A percentile compares a stretch with the other conserved stretches of the same genome.
phyloP scores from a whole-genome alignment of 2,888 invertebrate species.

The Drosophila imparisetae region DNA sequence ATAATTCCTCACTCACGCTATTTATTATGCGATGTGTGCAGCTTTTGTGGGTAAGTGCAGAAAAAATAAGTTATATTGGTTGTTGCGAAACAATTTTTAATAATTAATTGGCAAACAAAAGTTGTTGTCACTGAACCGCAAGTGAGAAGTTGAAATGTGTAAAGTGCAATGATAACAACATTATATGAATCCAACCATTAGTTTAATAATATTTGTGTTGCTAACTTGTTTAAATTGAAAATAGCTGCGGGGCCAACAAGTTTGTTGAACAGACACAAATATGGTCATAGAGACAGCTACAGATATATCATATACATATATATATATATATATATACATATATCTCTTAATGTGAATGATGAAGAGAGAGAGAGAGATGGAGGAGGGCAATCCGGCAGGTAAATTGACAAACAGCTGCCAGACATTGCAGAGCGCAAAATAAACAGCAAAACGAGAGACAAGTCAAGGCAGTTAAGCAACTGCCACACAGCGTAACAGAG shows the following conservation, averaged over 20 bases:
- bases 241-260: slow-evolving; percentile 38
- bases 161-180: slow-evolving; percentile 10
- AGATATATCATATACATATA: not conserved
- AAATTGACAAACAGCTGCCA: slow-evolving; percentile 59
- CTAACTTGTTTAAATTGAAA: slow-evolving; percentile 67
- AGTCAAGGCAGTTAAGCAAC: slow-evolving; percentile 52
- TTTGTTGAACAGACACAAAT: slow-evolving; percentile 6
- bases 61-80: slow-evolving; percentile 10
- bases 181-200: slow-evolving; percentile 47
- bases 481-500: slow-evolving; percentile 7
- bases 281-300: not conserved
- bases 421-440: slow-evolving; percentile 57
- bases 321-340: not conserved
- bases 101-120: slow-evolving; percentile 9
- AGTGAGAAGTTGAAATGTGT: not conserved
- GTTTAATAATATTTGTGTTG: slow-evolving; percentile 70
- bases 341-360: not conserved
- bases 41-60: not conserved
- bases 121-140: not conserved
- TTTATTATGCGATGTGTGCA: not conserved
- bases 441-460: slow-evolving; percentile 62
- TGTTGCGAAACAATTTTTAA: slow-evolving; percentile 13
- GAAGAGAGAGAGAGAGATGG: not conserved
- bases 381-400: slow-evolving; percentile 30
- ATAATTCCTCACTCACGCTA: too few relatives aligned